Conservation (phyloP, 2,888 invertebrate species). For the Lasiommata megera region DNA sequence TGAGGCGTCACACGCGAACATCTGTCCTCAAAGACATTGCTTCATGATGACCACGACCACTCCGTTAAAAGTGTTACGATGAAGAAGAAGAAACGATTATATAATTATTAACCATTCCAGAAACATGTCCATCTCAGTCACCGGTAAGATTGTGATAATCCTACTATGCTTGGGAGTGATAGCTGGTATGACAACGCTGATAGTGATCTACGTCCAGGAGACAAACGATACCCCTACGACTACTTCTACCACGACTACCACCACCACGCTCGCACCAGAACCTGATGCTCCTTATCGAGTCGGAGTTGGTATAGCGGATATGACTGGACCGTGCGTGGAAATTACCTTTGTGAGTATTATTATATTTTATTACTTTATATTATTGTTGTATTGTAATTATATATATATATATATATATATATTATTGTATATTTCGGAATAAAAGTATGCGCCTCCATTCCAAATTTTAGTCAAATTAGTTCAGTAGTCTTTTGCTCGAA, state of each 20-base stretch:
- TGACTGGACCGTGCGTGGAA: slow-evolving; percentile 95
- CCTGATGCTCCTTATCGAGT: slow-evolving; percentile 58
- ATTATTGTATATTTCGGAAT: too few relatives aligned
- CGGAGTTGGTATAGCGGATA: slow-evolving; percentile 94
- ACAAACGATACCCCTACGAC: slow-evolving; percentile 3
- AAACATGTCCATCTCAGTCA: slow-evolving; percentile 36
- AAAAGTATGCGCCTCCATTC: too few relatives aligned
- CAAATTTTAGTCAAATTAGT: too few relatives aligned
- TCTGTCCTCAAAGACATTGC: too few relatives aligned
- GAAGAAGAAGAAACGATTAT: too few relatives aligned
- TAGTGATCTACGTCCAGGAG: slow-evolving; percentile 49
- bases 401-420: too few relatives aligned
- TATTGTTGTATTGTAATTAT: too few relatives aligned
- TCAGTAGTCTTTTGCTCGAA: too few relatives aligned
- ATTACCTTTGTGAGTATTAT: slow-evolving; percentile 90
- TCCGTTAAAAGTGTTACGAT: too few relatives aligned
- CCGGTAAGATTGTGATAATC: slow-evolving; percentile 54
- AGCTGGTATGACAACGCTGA: slow-evolving; percentile 52
- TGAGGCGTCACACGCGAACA: too few relatives aligned
- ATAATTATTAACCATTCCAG: neutral
- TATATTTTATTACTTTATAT: too few relatives aligned
- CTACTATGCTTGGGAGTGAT: slow-evolving; percentile 49
- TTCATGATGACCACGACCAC: too few relatives aligned
- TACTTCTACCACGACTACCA: slow-evolving; percentile 6
- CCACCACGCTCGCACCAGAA: neutral